phyloP scores from a whole-genome alignment of 2,797 vertebrate genomes.

The Lepilemur ruficaudatus region DNA sequence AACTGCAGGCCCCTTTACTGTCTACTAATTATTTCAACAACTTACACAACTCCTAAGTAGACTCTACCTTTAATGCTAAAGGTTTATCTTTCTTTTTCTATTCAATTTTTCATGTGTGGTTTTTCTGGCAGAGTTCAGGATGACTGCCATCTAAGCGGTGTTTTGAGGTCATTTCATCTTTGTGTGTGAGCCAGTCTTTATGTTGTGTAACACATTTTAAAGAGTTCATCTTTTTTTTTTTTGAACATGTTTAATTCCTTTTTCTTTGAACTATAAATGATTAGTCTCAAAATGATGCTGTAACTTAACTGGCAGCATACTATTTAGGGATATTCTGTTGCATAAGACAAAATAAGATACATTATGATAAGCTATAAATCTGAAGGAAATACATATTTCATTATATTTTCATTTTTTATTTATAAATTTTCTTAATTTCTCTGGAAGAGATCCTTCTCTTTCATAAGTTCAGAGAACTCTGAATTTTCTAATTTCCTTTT shows the following conservation, averaged over 20 bases:
- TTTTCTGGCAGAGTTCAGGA: background rate
- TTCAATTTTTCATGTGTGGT: background rate
- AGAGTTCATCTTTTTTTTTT: background rate
- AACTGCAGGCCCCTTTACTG: background rate
- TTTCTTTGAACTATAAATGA: conserved; percentile 18
- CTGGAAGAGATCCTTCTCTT: background rate
- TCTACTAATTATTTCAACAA: background rate
- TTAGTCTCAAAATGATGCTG: background rate
- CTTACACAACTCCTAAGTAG: background rate
- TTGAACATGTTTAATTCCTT: background rate
- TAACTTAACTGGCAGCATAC: background rate
- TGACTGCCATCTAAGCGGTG: background rate
- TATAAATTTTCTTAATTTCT: background rate
- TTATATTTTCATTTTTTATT: conserved; percentile 4
- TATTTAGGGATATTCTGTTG: background rate
- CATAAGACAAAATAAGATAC: background rate
- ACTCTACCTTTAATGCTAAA: background rate
- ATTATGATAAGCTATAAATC: background rate
- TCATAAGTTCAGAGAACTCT: background rate
- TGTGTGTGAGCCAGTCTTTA: background rate
- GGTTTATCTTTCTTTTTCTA: background rate
- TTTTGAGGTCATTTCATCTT: background rate
- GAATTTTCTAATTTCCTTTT: background rate
- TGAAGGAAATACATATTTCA: background rate
- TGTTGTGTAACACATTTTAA: background rate